These are phyloP conservation scores for Pagetopsis macropterus DNA, from an alignment of 2,797 vertebrate species.

Conservation along the genomic window DNA sequence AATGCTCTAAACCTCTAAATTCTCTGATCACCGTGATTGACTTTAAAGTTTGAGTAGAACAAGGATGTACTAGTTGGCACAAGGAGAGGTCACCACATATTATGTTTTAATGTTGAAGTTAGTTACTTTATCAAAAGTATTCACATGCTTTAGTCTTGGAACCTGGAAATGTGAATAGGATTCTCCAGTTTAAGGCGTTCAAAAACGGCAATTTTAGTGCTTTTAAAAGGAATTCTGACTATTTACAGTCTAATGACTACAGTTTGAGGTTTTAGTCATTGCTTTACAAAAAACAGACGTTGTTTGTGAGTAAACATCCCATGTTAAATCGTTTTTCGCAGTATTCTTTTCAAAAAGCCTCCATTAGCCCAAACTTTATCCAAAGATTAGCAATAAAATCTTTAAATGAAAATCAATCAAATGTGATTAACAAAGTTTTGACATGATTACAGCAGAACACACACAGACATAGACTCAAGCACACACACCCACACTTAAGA, in stretches of 20 bases:
- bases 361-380: conserved; percentile 22
- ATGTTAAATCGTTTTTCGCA: conserved; percentile 19
- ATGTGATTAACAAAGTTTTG: conserved; percentile 24
- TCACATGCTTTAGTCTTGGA: conserved; percentile 2
- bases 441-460: conserved; percentile 18
- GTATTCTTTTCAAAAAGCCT: conserved; percentile 29
- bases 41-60: conserved; percentile 9
- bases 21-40: neutral
- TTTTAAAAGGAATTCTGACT: neutral
- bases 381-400: conserved; percentile 18
- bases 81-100: neutral
- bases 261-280: conserved; percentile 4
- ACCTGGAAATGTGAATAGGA: conserved; percentile 19
- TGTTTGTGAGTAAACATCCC: neutral
- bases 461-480: conserved; percentile 9
- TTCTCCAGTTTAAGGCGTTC: neutral
- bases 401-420: conserved; percentile 37
- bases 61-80: neutral
- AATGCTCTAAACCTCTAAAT: neutral
- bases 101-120: neutral
- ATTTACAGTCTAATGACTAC: conserved; percentile 5
- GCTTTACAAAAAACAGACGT: conserved; percentile 5
- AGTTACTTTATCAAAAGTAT: neutral
- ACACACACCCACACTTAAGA: conserved; percentile 46
- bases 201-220: neutral